Percentiles rank a stretch among this genome's conserved stretches.
These are phyloP conservation scores for Irena cyanogastra DNA, from an alignment of 2,113 vertebrate genomes.

Conservation along the genomic window DNA sequence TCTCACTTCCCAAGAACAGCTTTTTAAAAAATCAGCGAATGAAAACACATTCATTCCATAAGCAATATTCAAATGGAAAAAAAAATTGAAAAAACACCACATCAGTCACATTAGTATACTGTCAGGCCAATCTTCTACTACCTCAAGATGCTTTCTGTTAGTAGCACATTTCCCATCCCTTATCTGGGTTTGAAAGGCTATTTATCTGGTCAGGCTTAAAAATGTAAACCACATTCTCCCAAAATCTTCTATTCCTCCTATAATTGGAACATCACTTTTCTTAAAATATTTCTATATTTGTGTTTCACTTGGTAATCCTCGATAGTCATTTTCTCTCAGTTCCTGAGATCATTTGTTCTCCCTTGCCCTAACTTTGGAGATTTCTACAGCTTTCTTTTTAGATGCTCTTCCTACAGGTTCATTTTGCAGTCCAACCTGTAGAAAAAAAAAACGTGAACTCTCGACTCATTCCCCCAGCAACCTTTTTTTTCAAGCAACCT, in stretches of 20 bases:
- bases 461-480: neutral
- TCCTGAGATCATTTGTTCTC: neutral
- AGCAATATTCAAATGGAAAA: neutral
- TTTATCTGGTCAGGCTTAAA: neutral
- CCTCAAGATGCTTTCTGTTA: neutral
- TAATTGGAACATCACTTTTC: neutral
- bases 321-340: neutral
- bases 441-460: neutral
- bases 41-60: neutral
- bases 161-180: neutral
- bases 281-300: neutral
- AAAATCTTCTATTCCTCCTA: neutral
- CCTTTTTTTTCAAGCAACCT: neutral
- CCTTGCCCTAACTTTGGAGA: neutral
- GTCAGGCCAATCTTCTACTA: neutral
- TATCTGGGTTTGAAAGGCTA: neutral
- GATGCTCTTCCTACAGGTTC: neutral
- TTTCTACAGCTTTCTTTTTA: neutral
- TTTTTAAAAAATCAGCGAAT: neutral
- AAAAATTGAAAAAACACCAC: accelerated
- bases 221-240: neutral
- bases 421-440: neutral
- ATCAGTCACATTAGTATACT: neutral
- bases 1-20: neutral
- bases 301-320: neutral